Conservation (phyloP, 2,888 invertebrate species). For the Catocala fraxini region DNA sequence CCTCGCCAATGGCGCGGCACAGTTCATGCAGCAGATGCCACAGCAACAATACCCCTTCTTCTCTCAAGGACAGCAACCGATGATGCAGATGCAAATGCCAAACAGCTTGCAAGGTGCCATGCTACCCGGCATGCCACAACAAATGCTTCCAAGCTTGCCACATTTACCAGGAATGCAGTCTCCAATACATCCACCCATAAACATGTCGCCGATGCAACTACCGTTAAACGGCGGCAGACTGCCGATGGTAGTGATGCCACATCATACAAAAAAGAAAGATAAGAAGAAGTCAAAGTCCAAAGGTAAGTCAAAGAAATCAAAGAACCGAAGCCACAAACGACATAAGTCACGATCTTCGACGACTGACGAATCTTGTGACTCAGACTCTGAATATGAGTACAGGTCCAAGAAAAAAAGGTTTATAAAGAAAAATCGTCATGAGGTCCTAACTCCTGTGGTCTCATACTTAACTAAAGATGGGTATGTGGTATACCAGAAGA, state of each 20-base stretch:
- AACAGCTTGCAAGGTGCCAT: slow-evolving; percentile 38
- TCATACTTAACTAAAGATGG: slow-evolving; percentile 80
- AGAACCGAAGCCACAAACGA: slow-evolving; percentile 40
- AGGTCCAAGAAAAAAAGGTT: slow-evolving; percentile 28
- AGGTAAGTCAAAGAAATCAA: slow-evolving; percentile 11
- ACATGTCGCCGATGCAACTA: slow-evolving; percentile 40
- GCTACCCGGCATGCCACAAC: slow-evolving; percentile 42
- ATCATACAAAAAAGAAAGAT: slow-evolving; percentile 61
- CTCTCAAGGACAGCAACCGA: slow-evolving; percentile 21
- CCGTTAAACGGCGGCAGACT: slow-evolving; percentile 61
- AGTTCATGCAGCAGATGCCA: slow-evolving; percentile 24
- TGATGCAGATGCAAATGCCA: slow-evolving; percentile 36
- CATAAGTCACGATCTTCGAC: slow-evolving; percentile 48
- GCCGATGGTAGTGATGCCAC: slow-evolving; percentile 77
- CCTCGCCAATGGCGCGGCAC: slow-evolving; percentile 22
- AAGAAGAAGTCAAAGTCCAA: slow-evolving; percentile 47
- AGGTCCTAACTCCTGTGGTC: slow-evolving; percentile 76
- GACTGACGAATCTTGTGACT: slow-evolving; percentile 51
- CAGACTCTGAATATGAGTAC: slow-evolving; percentile 40
- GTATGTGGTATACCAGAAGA: slow-evolving; percentile 77
- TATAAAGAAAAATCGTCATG: slow-evolving; percentile 45
- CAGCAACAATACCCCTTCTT: slow-evolving; percentile 13
- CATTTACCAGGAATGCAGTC: slow-evolving; percentile 43
- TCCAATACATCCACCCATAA: slow-evolving; percentile 46
- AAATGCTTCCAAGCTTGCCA: slow-evolving; percentile 50